Percentiles rank a stretch among this genome's conserved stretches.
Conservation (phyloP, 2,888 invertebrate genomes). For the Stenodema calcarata region DNA sequence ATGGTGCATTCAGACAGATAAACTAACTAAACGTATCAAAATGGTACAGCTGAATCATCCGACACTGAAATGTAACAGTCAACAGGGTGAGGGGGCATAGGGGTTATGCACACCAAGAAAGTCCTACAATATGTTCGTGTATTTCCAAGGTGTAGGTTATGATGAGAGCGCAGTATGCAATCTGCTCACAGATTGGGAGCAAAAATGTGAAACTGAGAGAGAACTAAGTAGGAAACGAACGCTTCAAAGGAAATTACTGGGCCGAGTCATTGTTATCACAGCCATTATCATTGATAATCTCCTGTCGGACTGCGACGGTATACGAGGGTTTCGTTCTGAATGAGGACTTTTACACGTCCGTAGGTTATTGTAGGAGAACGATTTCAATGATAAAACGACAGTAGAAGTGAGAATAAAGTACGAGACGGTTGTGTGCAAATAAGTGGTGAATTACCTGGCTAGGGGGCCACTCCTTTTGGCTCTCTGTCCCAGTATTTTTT, state of each 20-base stretch:
- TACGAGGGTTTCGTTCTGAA: background rate
- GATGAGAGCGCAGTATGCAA: background rate
- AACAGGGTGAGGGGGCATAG: background rate
- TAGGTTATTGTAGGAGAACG: background rate
- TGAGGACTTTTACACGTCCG: background rate
- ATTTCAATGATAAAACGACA: background rate
- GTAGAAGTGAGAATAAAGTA: background rate
- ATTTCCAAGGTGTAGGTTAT: background rate
- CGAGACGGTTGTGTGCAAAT: background rate
- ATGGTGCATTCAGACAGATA: no score
- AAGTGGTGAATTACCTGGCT: slow-evolving; percentile 73
- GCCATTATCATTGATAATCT: slow-evolving; percentile 33
- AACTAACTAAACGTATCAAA: no score
- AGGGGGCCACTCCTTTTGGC: slow-evolving; percentile 92
- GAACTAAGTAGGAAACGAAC: no score
- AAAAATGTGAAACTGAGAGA: no score
- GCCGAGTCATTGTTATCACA: slow-evolving; percentile 30
- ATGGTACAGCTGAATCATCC: background rate
- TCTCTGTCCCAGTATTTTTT: slow-evolving; percentile 88
- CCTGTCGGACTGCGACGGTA: background rate
- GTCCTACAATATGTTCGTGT: background rate
- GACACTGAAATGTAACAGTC: background rate
- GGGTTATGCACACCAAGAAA: background rate
- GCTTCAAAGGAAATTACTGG: background rate
- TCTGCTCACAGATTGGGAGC: no score